phyloP scores from a whole-genome alignment of 2,113 vertebrate species.

The Hydropotes inermis region DNA sequence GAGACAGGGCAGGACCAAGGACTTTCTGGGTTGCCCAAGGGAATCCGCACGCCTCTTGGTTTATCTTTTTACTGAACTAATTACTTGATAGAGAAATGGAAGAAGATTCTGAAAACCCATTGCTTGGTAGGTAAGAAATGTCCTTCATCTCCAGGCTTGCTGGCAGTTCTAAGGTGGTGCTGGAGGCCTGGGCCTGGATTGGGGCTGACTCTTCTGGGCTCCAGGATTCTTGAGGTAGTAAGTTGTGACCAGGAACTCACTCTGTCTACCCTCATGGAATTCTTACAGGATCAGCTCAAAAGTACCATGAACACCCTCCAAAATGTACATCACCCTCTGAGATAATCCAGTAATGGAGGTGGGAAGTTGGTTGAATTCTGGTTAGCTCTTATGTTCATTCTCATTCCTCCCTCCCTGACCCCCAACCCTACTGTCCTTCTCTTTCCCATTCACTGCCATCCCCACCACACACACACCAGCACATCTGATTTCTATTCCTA shows the following conservation, averaged over 20 bases:
- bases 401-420: too few species aligned
- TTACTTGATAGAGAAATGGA: neutral
- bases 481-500: slow-evolving; percentile 42
- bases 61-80: neutral
- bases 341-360: neutral
- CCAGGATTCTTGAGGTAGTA: fast-evolving
- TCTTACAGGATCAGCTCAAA: neutral
- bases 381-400: neutral
- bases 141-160: neutral
- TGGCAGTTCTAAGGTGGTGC: neutral
- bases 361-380: neutral
- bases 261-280: neutral
- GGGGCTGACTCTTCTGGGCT: neutral
- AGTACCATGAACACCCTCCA: neutral
- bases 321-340: neutral
- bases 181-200: too few species aligned
- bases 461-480: neutral
- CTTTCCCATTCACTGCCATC: neutral
- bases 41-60: neutral
- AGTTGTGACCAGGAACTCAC: neutral
- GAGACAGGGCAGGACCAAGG: neutral
- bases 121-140: neutral
- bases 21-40: neutral
- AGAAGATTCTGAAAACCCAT: neutral
- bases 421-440: neutral